Evolutionary conservation across 2,888 invertebrate genomes (phyloP), one percentile per base, ranked within the genome.

Genomic region (Drepana falcataria): DNA sequence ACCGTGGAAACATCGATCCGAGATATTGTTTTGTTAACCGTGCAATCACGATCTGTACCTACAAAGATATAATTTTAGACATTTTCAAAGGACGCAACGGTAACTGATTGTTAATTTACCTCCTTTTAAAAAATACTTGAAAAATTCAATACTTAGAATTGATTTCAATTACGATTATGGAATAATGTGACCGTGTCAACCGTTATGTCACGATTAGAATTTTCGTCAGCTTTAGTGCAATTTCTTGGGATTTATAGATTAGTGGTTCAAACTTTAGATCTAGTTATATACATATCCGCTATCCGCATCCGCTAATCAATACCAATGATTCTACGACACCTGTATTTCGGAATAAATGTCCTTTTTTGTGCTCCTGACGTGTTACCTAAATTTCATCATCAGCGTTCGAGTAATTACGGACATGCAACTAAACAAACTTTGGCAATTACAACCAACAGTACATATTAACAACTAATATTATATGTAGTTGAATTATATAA

Each of bases 11-110:
- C 44, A 33, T 9, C 37, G 55, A 59, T 55, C 52, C 58, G 59
- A 59, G 54, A 52, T 35, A 56, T 75, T 79, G 75, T 76, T 71
- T 75, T 73, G 63, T 67, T 75, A 76, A 85, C 76, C 85, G 85
- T 85, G 75, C 71, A 72, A 82, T 88, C 88, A 88, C 88, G 88
- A 84, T 35, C 41, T 51, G 52, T 57, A 54, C 55, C 58, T 49
- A 48, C 49, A 34, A 51, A 57, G 44, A 40, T 66, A 52, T 66
- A 52, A 57, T 59, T 58, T 52, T 51, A 49, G 57, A 48, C 47
- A 49, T 49, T 53, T 48, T 37, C 56, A 44, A 47, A 47, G 49
- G 53, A 53, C 54, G 55, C 53, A 60, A 59, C 59, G 56, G 48
- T 55, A 60, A 59, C 59, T 57, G 48, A 53, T 61, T 66, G 60